A percentile compares a stretch with the other conserved stretches of the same genome.
Conservation (phyloP, 1,140 invertebrate genomes). For the Bactericera cockerelli region DNA sequence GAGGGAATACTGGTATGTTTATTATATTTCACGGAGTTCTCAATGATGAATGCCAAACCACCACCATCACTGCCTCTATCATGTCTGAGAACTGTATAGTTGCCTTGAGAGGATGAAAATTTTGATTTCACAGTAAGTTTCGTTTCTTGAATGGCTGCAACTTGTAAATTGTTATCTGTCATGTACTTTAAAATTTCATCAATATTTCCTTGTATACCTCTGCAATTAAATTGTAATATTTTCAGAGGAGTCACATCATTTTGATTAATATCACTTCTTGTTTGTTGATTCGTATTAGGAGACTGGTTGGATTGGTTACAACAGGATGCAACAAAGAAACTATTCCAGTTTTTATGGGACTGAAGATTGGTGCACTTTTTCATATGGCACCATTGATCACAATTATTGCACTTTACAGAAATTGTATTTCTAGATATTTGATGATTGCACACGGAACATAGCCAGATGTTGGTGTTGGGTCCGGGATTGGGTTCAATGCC, state of each 20-base stretch:
- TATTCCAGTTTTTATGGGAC: neutral
- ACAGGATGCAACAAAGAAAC: neutral
- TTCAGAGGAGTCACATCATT: neutral
- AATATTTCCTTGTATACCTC: neutral
- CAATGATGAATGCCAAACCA: constrained; percentile 9
- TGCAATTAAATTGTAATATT: neutral
- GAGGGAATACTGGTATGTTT: neutral
- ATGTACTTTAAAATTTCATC: neutral
- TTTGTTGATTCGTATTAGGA: too few species aligned
- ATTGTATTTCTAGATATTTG: neutral
- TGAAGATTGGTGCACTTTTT: neutral
- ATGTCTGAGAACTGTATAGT: neutral
- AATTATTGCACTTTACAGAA: neutral
- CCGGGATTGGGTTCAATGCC: too few species aligned
- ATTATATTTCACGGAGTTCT: constrained; percentile 4
- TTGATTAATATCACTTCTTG: neutral
- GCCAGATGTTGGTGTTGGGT: neutral
- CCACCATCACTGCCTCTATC: neutral
- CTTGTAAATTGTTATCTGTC: neutral
- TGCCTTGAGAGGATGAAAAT: neutral
- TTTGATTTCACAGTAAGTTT: neutral
- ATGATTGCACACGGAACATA: neutral
- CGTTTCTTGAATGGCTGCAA: constrained; percentile 2
- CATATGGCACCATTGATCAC: neutral
- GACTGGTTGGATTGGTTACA: neutral